These are phyloP conservation scores for Enteromius treurensis DNA, from an alignment of 2,797 vertebrate genomes.

Conservation along the genomic window DNA sequence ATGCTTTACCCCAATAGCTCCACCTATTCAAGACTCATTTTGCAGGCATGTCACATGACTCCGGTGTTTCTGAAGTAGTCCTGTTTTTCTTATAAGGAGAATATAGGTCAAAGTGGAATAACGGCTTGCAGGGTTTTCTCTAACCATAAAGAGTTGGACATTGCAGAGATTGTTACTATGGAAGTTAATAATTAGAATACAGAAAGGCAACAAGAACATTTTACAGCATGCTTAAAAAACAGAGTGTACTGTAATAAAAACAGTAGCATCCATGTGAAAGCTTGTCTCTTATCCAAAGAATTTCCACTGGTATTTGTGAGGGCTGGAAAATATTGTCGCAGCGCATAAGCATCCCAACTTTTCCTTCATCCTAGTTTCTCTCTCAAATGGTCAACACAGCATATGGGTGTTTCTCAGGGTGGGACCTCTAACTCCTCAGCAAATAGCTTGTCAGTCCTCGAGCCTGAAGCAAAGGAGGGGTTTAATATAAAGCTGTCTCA, in stretches of 20 bases:
- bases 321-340: background rate
- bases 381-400: conserved; percentile 56
- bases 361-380: conserved; percentile 41
- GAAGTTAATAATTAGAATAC: background rate
- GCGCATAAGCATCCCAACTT: background rate
- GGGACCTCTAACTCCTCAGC: conserved; percentile 49
- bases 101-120: conserved; percentile 43
- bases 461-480: conserved; percentile 29
- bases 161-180: background rate
- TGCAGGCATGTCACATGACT: background rate
- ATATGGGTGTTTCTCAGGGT: conserved; percentile 37
- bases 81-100: conserved; percentile 15
- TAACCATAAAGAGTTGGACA: background rate
- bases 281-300: background rate
- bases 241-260: background rate
- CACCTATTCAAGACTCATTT: background rate
- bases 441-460: conserved; percentile 40
- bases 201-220: background rate
- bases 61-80: background rate
- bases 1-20: conserved; percentile 12
- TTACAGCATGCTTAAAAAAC: background rate
- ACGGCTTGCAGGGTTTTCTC: background rate
- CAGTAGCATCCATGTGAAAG: background rate
- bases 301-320: background rate
- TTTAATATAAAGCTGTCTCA: conserved; percentile 43